Conservation (phyloP, 2,888 invertebrate species). For the Caradrina kadenii region DNA sequence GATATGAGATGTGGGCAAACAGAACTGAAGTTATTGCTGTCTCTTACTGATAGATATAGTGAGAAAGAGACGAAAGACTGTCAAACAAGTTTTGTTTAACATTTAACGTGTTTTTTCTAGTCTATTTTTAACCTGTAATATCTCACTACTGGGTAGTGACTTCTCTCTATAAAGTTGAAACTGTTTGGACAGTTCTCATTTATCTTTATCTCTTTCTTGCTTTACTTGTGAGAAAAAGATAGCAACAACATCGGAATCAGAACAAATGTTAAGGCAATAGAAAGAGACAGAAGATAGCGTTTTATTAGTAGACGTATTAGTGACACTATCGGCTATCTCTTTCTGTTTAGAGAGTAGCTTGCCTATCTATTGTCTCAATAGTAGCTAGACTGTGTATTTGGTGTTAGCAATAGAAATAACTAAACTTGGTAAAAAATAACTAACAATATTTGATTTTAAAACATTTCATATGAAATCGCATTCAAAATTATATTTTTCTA, state of each 20-base stretch:
- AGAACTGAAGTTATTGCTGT: slow-evolving; percentile 7
- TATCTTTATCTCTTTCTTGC: background rate
- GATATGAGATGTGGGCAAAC: too few relatives aligned
- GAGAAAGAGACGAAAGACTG: background rate
- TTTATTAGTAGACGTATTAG: background rate
- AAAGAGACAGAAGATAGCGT: slow-evolving; percentile 11
- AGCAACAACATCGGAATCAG: slow-evolving; percentile 10
- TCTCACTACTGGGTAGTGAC: background rate
- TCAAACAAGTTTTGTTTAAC: background rate
- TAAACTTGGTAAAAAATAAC: slow-evolving; percentile 41
- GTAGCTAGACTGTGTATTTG: slow-evolving; percentile 14
- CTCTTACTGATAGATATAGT: background rate
- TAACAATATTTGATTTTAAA: slow-evolving; percentile 6
- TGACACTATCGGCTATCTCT: background rate
- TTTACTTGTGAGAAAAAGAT: background rate
- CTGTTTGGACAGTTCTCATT: slow-evolving; percentile 8
- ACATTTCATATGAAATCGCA: background rate
- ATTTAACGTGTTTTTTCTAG: slow-evolving; percentile 26
- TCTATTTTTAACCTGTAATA: slow-evolving; percentile 17
- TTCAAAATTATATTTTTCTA: too few relatives aligned
- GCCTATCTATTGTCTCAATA: slow-evolving; percentile 23
- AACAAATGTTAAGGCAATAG: background rate
- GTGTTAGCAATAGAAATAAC: slow-evolving; percentile 47
- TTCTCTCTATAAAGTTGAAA: background rate
- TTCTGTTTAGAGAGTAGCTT: slow-evolving; percentile 16